Conservation (phyloP, 2,888 invertebrate species). For the Hydrotaea cyrtoneurina region DNA sequence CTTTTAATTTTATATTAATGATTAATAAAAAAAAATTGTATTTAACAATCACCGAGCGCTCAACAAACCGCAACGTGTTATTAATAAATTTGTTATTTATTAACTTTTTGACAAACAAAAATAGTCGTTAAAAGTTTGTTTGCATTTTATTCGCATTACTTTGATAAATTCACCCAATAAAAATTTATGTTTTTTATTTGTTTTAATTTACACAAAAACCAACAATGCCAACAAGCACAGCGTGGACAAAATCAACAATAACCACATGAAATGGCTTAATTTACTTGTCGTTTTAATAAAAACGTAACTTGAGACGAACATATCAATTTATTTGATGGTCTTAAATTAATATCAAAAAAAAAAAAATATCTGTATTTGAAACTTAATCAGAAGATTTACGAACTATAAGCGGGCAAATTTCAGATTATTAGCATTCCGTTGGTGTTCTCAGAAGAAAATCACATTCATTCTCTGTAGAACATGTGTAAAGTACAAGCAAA, state of each 20-base stretch:
- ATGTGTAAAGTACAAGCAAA: no score
- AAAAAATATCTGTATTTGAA: conserved; percentile 12
- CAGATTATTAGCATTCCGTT: conserved; percentile 9
- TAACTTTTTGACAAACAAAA: conserved; percentile 50
- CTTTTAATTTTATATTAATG: conserved; percentile 64
- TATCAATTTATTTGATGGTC: conserved; percentile 25
- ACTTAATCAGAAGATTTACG: conserved; percentile 18
- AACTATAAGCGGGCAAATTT: neutral
- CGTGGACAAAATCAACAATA: conserved; percentile 1
- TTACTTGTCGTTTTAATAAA: conserved; percentile 29
- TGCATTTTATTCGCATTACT: conserved; percentile 58
- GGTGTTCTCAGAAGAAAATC: conserved; percentile 4
- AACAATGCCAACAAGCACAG: conserved; percentile 6
- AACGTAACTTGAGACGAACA: conserved; percentile 6
- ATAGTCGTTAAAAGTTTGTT: conserved; percentile 47
- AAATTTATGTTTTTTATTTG: conserved; percentile 53
- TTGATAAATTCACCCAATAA: conserved; percentile 61
- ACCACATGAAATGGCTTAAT: neutral
- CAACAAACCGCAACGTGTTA: conserved; percentile 18
- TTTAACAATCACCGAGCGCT: conserved; percentile 48
- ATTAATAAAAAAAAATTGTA: conserved; percentile 54
- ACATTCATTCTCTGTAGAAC: neutral
- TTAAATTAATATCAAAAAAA: conserved; percentile 38
- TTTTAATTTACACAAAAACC: conserved; percentile 29
- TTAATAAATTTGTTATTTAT: conserved; percentile 53